phyloP scores from a whole-genome alignment of 2,888 invertebrate genomes.

The Rhaphigaster nebulosa region DNA sequence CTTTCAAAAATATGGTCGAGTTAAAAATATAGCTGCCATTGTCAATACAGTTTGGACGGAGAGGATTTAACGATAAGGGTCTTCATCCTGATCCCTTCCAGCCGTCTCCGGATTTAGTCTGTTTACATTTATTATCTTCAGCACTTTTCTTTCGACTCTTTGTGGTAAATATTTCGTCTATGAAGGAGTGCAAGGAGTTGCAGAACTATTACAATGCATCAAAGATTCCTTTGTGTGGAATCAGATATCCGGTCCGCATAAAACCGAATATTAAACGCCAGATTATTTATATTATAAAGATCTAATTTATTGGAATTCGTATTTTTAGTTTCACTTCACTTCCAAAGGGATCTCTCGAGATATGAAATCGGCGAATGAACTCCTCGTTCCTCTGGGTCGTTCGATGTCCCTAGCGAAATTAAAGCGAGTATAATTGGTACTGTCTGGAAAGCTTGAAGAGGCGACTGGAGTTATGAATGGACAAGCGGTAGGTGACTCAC shows the following conservation, averaged over 20 bases:
- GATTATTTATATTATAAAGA: neutral
- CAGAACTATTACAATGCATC: neutral
- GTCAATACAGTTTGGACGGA: slow-evolving; percentile 17
- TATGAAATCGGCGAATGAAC: neutral
- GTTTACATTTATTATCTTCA: neutral
- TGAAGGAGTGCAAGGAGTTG: neutral
- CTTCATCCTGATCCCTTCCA: neutral
- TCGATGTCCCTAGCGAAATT: neutral
- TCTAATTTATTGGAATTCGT: neutral
- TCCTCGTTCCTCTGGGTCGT: neutral
- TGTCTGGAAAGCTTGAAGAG: neutral
- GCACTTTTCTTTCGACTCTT: neutral
- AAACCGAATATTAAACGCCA: neutral
- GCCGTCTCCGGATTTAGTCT: neutral
- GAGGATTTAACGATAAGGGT: neutral
- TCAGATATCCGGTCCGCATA: neutral
- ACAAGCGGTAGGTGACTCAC: slow-evolving; percentile 19
- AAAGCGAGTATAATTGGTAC: neutral
- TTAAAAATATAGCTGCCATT: slow-evolving; percentile 32
- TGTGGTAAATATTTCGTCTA: neutral
- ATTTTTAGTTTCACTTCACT: neutral
- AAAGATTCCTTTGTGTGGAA: neutral
- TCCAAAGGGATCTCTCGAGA: neutral
- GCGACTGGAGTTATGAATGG: slow-evolving; percentile 40
- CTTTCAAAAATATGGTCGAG: slow-evolving; percentile 4